Evolutionary conservation across 2,888 invertebrate genomes (phyloP).

Genomic region (Saturnia pavonia): DNA sequence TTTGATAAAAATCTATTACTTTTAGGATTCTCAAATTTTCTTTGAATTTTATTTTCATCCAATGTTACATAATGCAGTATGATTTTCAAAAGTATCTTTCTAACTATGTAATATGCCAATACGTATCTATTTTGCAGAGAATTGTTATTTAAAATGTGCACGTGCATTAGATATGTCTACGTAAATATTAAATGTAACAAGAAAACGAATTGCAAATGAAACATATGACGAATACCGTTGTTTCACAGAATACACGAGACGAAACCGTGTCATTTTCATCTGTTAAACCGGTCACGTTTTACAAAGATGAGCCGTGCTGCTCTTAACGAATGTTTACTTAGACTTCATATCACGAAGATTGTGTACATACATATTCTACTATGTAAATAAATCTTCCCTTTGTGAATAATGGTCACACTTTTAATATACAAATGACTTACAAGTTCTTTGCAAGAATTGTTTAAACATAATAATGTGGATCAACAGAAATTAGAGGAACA

Average conservation of each 20-base stretch:
- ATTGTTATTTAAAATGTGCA: neutral
- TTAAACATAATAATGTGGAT: too few relatives aligned
- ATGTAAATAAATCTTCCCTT: neutral
- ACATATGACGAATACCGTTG: conserved; percentile 11
- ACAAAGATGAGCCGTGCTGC: conserved; percentile 62
- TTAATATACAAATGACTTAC: neutral
- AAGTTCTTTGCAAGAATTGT: too few relatives aligned
- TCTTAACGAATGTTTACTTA: conserved; percentile 73
- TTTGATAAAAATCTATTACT: neutral
- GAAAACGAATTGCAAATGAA: conserved; percentile 3
- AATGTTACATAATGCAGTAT: too few relatives aligned
- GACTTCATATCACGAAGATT: conserved; percentile 39
- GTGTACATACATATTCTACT: neutral
- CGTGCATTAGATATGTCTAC: neutral
- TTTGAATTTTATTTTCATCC: too few relatives aligned
- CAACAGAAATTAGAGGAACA: too few relatives aligned
- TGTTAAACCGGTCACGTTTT: conserved; percentile 61
- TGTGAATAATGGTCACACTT: neutral
- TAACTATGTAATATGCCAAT: too few relatives aligned
- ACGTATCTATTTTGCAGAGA: too few relatives aligned
- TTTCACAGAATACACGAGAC: conserved; percentile 23
- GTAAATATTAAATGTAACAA: neutral
- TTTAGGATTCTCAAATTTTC: too few relatives aligned
- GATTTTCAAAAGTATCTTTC: too few relatives aligned
- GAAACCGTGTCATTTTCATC: conserved; percentile 30